phyloP scores from a whole-genome alignment of 2,888 invertebrate species.

The Sphaerophoria taeniata region DNA sequence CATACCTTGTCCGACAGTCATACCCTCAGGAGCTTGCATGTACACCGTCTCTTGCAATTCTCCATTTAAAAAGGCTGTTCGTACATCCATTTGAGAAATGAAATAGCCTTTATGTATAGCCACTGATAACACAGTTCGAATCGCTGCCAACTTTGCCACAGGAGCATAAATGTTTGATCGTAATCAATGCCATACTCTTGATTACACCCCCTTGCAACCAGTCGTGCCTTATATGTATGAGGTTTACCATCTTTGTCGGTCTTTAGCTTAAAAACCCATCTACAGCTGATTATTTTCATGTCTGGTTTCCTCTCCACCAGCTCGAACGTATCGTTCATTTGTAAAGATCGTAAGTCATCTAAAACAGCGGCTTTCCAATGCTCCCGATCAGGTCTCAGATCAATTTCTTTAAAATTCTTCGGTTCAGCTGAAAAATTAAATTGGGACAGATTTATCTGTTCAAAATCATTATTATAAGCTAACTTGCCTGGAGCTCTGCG shows the following conservation, averaged over 20 bases:
- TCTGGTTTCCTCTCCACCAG: neutral
- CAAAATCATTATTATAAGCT: neutral
- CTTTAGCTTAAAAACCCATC: constrained; percentile 55
- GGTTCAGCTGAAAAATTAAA: constrained; percentile 19
- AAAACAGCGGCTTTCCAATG: constrained; percentile 4
- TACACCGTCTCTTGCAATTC: no score
- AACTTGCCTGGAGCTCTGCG: constrained; percentile 13
- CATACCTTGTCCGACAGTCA: no score
- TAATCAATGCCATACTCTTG: constrained; percentile 50
- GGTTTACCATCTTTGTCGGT: constrained; percentile 18
- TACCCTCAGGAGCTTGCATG: no score
- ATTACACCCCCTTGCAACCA: constrained; percentile 50
- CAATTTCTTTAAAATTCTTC: neutral
- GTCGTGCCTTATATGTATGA: neutral
- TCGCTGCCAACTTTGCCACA: neutral
- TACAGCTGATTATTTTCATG: constrained; percentile 22
- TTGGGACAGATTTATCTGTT: constrained; percentile 16
- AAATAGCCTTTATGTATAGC: constrained; percentile 8
- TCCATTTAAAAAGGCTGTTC: constrained; percentile 34
- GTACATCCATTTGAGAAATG: constrained; percentile 46
- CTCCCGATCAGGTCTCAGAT: constrained; percentile 14
- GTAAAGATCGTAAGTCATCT: constrained; percentile 14
- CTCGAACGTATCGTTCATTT: constrained; percentile 6
- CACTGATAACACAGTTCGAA: constrained; percentile 14
- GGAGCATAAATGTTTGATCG: constrained; percentile 45